Base-by-base conservation (phyloP, 1,140 invertebrate species). In the Drosophila aff. region DNA sequence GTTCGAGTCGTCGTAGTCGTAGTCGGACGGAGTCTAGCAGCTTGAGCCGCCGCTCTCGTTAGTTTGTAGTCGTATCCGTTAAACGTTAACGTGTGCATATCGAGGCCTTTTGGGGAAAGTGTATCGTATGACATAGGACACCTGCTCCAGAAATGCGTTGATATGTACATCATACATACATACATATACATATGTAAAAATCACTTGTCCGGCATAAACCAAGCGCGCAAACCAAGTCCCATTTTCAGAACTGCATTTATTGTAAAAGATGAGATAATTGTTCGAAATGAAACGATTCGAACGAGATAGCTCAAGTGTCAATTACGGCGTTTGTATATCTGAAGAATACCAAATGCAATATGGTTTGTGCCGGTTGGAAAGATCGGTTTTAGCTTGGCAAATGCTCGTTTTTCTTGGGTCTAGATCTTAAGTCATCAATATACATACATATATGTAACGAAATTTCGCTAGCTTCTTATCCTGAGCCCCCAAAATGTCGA, bases 381-480 rank as follows among this genome's bases (percentile, higher is more conserved):
- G 23, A 18, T 36, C 73, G 46, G 47, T 76, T 76, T 76, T 76
- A 66, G 73, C 52, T 52, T 43, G 62, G 72, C 74, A 76, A 76
- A 47, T 65, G 74, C 66, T 28, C 57, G 64, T 77, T 68, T 44
- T 77, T 77, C 74, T 77, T 77, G 75, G 64, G 74, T 77, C 57
- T 77, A 77, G 75, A 44, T 77, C 63, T 77, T 77, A 77, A 77
- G 75, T 69, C 61, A 33, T 77, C 33, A 57, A 55, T 53, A 53
- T 53, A 26, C 15, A 49, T n/a, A 55, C 43, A 57, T 64, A 67
- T 62, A 78, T 71, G 55, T 78, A 68, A 77, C 44, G 13, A 79
- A 50, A 76, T 69, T 77, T 77, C 49, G 67, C 67, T 77, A 59
- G 73, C 75, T 78, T 77, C 64, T 78, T 77, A 78, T 63, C 33